Percentiles rank a stretch among this genome's conserved stretches.
phyloP scores from a whole-genome alignment of 2,888 invertebrate species.

The Tetropium fuscum region DNA sequence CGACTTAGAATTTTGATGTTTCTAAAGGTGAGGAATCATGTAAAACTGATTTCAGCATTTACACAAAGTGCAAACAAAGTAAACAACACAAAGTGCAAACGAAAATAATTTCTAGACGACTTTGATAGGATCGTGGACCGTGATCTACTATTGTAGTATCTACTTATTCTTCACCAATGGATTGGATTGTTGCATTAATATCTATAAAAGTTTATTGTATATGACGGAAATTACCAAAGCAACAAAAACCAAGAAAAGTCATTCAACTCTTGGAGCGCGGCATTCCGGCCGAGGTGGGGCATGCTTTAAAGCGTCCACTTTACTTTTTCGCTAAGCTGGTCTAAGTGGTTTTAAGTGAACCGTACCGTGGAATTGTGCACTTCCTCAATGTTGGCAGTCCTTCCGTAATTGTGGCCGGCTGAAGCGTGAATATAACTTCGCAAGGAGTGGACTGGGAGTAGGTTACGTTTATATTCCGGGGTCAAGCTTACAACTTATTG shows the following conservation, averaged over 20 bases:
- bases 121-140: too few species aligned
- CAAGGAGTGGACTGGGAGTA: constrained; percentile 11
- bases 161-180: too few species aligned
- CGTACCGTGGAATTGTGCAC: constrained; percentile 42
- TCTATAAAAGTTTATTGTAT: too few species aligned
- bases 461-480: constrained; percentile 26
- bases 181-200: too few species aligned
- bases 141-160: too few species aligned
- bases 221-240: too few species aligned
- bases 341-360: constrained; percentile 36
- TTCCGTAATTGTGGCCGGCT: constrained; percentile 39
- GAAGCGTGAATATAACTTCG: constrained; percentile 37
- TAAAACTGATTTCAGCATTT: too few species aligned
- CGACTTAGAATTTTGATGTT: too few species aligned
- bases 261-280: not conserved
- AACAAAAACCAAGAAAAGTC: constrained; percentile 7
- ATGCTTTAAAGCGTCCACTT: constrained; percentile 19
- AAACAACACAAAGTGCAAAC: too few species aligned
- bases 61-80: too few species aligned
- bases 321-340: constrained; percentile 14
- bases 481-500: constrained; percentile 40
- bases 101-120: too few species aligned
- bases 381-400: constrained; percentile 41
- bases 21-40: too few species aligned
- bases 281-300: constrained; percentile 7